Percentiles rank a stretch among this genome's conserved stretches.
Evolutionary conservation across 2,797 vertebrate species (phyloP).

Genomic region (Heterohyrax brucei): DNA sequence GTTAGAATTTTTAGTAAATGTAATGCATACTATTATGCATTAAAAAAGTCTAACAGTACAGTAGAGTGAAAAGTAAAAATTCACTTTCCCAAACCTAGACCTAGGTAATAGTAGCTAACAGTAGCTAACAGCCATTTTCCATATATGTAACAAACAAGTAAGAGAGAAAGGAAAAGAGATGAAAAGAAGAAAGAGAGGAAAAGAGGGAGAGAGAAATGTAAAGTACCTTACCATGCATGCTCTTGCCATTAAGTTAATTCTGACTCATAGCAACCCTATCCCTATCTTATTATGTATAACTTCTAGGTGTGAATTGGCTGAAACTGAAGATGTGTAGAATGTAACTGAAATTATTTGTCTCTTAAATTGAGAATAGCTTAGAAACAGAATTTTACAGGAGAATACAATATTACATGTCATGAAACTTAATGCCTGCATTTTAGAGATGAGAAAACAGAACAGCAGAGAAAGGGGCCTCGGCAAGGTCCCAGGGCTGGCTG

Average conservation of each 20-base stretch:
- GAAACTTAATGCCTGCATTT: slow-evolving; percentile 33
- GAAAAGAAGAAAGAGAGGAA: background rate
- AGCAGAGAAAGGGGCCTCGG: background rate
- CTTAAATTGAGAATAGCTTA: slow-evolving; percentile 54
- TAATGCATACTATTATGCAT: background rate
- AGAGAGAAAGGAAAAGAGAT: background rate
- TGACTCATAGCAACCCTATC: too few relatives aligned
- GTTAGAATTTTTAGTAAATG: background rate
- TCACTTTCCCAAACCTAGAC: background rate
- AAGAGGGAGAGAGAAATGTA: background rate
- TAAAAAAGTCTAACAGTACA: background rate
- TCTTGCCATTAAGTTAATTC: too few relatives aligned
- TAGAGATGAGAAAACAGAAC: slow-evolving; percentile 33
- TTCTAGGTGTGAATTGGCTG: slow-evolving; percentile 35
- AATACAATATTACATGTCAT: background rate
- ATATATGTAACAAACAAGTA: background rate
- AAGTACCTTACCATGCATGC: background rate
- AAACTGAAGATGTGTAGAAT: slow-evolving; percentile 44
- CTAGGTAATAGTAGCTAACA: background rate
- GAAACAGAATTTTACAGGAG: slow-evolving; percentile 59
- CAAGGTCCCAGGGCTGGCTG: background rate
- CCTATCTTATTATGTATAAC: slow-evolving; percentile 41
- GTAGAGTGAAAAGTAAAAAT: slow-evolving; percentile 44
- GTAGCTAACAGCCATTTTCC: slow-evolving; percentile 21
- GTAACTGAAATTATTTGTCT: slow-evolving; percentile 47